A percentile compares a stretch with the other conserved stretches of the same genome.
Evolutionary conservation across 2,888 invertebrate genomes (phyloP).

Genomic region (Ophioninae sp.): DNA sequence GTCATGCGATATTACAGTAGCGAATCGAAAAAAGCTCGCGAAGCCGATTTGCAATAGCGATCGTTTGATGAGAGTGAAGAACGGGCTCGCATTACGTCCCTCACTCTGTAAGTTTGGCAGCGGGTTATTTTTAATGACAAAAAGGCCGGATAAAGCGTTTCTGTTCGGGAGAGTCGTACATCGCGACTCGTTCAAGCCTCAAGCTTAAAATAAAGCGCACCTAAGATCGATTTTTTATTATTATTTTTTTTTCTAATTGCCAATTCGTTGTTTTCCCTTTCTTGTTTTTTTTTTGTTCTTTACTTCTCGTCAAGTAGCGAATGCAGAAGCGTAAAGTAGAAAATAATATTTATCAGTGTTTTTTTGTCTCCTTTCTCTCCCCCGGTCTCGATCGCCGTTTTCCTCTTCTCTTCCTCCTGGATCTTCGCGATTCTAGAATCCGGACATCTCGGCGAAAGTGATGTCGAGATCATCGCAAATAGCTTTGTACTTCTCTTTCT

Average conservation of each 20-base stretch:
- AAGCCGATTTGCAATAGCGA: constrained; percentile 24
- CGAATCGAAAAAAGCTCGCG: constrained; percentile 48
- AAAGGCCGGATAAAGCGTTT: constrained; percentile 65
- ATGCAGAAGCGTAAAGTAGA: constrained; percentile 64
- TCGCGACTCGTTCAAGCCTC: constrained; percentile 55
- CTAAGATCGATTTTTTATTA: constrained; percentile 31
- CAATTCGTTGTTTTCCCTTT: background rate
- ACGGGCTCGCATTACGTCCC: constrained; percentile 63
- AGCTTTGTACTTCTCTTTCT: constrained; percentile 90
- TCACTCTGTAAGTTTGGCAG: constrained; percentile 60
- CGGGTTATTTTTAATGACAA: constrained; percentile 69
- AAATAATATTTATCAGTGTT: constrained; percentile 59
- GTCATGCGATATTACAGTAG: constrained; percentile 65
- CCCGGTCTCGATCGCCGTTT: constrained; percentile 9
- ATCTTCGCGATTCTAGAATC: constrained; percentile 82
- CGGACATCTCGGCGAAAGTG: constrained; percentile 89
- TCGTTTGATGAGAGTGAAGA: constrained; percentile 41
- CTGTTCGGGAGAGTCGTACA: constrained; percentile 61
- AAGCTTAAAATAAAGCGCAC: constrained; percentile 65
- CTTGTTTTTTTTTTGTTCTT: constrained; percentile 12
- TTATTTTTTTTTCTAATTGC: constrained; percentile 18
- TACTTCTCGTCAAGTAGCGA: constrained; percentile 50
- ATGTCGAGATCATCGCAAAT: constrained; percentile 90
- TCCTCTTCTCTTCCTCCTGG: constrained; percentile 26
- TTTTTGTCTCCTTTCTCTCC: constrained; percentile 12